These are phyloP conservation scores for Enteromius thamalakanensis DNA, from an alignment of 2,797 vertebrate species.

Conservation along the genomic window DNA sequence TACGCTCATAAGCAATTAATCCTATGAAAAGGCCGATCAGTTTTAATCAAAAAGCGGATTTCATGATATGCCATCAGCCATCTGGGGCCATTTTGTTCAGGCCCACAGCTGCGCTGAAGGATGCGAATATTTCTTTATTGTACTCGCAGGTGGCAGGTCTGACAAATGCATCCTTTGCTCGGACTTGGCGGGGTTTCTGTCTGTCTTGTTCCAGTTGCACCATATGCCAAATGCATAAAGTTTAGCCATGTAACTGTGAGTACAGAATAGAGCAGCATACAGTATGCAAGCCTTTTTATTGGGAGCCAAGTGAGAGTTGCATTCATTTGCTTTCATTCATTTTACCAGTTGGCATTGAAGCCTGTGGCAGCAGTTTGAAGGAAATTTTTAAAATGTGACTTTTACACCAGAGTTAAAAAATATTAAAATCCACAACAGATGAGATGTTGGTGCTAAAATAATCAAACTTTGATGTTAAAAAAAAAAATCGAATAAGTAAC, in stretches of 20 bases:
- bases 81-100: constrained; percentile 39
- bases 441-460: background rate
- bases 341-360: background rate
- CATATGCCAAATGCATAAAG: constrained; percentile 17
- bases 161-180: constrained; percentile 17
- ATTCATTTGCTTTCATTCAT: background rate
- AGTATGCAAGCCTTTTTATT: background rate
- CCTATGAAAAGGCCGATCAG: constrained; percentile 35
- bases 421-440: background rate
- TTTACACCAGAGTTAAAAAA: background rate
- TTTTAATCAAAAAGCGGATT: constrained; percentile 52
- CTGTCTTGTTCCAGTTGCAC: constrained; percentile 22
- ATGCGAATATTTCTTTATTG: constrained; percentile 29
- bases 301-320: background rate
- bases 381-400: background rate
- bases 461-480: too few relatives aligned
- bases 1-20: constrained; percentile 54
- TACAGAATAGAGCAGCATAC: constrained; percentile 7
- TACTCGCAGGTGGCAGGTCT: constrained; percentile 34
- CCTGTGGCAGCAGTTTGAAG: too few relatives aligned
- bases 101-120: constrained; percentile 42
- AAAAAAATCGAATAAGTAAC: too few relatives aligned
- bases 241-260: constrained; percentile 30
- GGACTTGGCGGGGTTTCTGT: constrained; percentile 15
- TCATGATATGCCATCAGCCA: constrained; percentile 51